Base-by-base conservation (phyloP, 1,140 invertebrate genomes). In the Philaenus spumarius region DNA sequence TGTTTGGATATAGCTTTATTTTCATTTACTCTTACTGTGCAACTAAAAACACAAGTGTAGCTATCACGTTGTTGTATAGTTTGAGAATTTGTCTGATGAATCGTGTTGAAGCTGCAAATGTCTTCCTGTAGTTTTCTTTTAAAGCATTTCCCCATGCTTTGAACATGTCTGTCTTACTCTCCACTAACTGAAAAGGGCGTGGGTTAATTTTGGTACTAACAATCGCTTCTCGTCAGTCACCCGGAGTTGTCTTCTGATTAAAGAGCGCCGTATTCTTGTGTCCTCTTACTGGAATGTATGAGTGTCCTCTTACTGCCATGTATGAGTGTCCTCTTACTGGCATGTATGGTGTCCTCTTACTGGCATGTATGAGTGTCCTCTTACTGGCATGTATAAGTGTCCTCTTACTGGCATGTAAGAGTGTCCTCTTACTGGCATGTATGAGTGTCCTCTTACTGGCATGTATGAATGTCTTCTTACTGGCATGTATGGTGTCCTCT, bases 221-320 rank as follows among this genome's bases (percentile, higher is more conserved):
- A 35, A 62, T 47, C 20, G 51, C 58, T 7, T 61, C 48, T 43
- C 45, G 17, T 48, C 60, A 61, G 22, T 55, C 60, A 20, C 35
- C 35, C 26, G 55, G 59, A 30, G 42, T 22, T 6, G 57, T 42
- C 24, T 43, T 61, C 35, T 47, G 43, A 17, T 61, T 61, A 7
- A 61, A 7, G 15, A 60, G 30, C 12, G 24, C 54, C 39, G 58
- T 39, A 22, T 58, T 53, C 42, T 55, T 63, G 35, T 64, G 55
- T 7, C 59, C 51, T 22, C 59, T 55, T 20, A n/a, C n/a, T n/a
- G n/a, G n/a, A n/a, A 63, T 55, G 45, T 65, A 65, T 2, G 61
- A 65, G 34, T 65, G 58, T n/a, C n/a, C n/a, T n/a, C n/a, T n/a
- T n/a, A n/a, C n/a, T n/a, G n/a, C n/a, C n/a, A n/a, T n/a, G n/a